Evolutionary conservation across 2,797 vertebrate species (phyloP).

Genomic region (Paratrypauchen microcephalus): DNA sequence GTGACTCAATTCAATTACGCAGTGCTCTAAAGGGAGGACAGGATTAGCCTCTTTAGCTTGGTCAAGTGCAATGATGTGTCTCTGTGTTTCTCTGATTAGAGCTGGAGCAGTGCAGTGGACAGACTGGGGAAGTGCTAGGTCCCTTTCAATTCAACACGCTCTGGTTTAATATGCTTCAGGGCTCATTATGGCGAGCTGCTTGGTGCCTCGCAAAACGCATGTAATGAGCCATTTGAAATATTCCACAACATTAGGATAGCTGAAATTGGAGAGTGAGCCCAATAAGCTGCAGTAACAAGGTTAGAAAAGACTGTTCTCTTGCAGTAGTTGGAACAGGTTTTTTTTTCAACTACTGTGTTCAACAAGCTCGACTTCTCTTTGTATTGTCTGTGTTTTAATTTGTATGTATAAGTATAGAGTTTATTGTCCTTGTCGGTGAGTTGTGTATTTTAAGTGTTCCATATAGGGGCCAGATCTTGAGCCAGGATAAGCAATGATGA

Average conservation of each 20-base stretch:
- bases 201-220: constrained; percentile 64
- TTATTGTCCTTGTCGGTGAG: too few relatives aligned
- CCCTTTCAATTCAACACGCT: constrained; percentile 68
- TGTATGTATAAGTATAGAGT: too few relatives aligned
- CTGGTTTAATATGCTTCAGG: constrained; percentile 72
- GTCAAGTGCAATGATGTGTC: constrained; percentile 74
- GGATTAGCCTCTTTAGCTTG: constrained; percentile 69
- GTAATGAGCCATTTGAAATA: constrained; percentile 81
- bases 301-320: constrained; percentile 52
- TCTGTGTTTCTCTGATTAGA: constrained; percentile 71
- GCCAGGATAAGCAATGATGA: too few relatives aligned
- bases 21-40: constrained; percentile 48
- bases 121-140: constrained; percentile 32
- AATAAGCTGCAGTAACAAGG: constrained; percentile 69
- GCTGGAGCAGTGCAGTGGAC: constrained; percentile 44
- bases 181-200: constrained; percentile 71
- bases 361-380: too few relatives aligned
- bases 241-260: constrained; percentile 76
- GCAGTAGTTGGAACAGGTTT: constrained; percentile 31
- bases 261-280: constrained; percentile 69
- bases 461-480: too few relatives aligned
- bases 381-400: too few relatives aligned
- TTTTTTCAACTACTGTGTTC: constrained; percentile 5
- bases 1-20: constrained; percentile 65
- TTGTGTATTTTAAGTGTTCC: too few relatives aligned